Evolutionary conservation across 2,888 invertebrate genomes (phyloP).

Genomic region (Cyclophora albipunctata): DNA sequence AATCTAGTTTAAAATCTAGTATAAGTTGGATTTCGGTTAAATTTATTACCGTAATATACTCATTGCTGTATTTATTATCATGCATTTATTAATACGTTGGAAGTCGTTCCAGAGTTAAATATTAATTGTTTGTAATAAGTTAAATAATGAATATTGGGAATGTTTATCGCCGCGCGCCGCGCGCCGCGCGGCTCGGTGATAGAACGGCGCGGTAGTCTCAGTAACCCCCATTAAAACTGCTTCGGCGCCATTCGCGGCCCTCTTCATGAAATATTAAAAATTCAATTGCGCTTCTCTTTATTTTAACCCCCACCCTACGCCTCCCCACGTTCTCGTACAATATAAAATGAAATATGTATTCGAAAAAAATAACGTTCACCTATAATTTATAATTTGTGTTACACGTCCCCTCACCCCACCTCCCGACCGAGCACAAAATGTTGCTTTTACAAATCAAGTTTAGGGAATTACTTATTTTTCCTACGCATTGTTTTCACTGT

Average conservation of each 20-base stretch:
- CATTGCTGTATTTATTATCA: no score
- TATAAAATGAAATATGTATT: constrained; percentile 74
- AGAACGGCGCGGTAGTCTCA: constrained; percentile 25
- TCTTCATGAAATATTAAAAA: constrained; percentile 77
- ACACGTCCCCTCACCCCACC: constrained; percentile 31
- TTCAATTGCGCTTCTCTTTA: constrained; percentile 76
- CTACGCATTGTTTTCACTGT: constrained; percentile 11
- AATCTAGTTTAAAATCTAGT: no score
- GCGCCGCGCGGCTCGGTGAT: constrained; percentile 10
- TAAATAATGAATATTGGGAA: no score
- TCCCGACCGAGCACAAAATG: constrained; percentile 14
- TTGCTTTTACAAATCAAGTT: constrained; percentile 24
- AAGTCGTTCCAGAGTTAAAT: no score
- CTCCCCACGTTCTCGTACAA: constrained; percentile 59
- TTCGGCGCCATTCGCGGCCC: constrained; percentile 56
- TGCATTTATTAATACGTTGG: no score
- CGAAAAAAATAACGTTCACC: constrained; percentile 67
- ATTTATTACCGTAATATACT: no score
- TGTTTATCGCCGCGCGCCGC: no score
- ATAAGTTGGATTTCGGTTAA: no score
- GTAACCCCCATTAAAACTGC: constrained; percentile 71
- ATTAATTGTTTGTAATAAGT: no score
- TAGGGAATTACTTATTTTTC: constrained; percentile 17
- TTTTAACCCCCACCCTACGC: constrained; percentile 67
- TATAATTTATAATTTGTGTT: constrained; percentile 72